These are phyloP conservation scores for Lasioglossum marginatum DNA, from an alignment of 2,888 invertebrate species.

Conservation along the genomic window DNA sequence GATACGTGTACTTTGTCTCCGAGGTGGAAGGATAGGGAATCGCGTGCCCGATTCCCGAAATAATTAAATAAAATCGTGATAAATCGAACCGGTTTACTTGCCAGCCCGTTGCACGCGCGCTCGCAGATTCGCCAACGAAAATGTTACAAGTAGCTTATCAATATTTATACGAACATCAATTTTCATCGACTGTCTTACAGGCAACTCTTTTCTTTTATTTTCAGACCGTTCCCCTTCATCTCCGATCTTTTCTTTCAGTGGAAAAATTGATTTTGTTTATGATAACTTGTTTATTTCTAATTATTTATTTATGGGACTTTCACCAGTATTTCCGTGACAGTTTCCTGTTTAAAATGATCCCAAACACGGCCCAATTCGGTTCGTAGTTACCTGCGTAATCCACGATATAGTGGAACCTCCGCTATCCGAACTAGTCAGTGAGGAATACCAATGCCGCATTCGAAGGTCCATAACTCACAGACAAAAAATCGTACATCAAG, in stretches of 20 bases:
- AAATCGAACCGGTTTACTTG: slow-evolving; percentile 20
- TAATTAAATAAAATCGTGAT: slow-evolving; percentile 45
- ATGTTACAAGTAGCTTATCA: background rate
- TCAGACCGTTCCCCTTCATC: background rate
- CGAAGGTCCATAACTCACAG: too few relatives aligned
- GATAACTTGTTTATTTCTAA: background rate
- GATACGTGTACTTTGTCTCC: slow-evolving; percentile 71
- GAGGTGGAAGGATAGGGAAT: slow-evolving; percentile 63
- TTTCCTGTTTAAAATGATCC: background rate
- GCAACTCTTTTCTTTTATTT: background rate
- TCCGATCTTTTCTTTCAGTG: background rate
- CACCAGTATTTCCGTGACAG: background rate
- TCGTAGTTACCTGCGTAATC: too few relatives aligned
- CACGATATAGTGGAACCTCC: too few relatives aligned
- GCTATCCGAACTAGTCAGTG: too few relatives aligned
- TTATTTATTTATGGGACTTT: background rate
- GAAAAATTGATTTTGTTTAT: background rate
- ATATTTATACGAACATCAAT: too few relatives aligned
- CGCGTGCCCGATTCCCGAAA: slow-evolving; percentile 27
- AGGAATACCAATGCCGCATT: too few relatives aligned
- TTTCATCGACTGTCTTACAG: too few relatives aligned
- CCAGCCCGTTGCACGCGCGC: background rate
- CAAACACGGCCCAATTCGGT: background rate
- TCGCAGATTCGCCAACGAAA: background rate
- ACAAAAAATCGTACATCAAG: too few relatives aligned